Evolutionary conservation across 30 jellyfish, hydroid and myxozoan species (phyloP), one percentile per base, ranked within the genome.

Genomic region (Hydractinia symbiolongicarpus): DNA sequence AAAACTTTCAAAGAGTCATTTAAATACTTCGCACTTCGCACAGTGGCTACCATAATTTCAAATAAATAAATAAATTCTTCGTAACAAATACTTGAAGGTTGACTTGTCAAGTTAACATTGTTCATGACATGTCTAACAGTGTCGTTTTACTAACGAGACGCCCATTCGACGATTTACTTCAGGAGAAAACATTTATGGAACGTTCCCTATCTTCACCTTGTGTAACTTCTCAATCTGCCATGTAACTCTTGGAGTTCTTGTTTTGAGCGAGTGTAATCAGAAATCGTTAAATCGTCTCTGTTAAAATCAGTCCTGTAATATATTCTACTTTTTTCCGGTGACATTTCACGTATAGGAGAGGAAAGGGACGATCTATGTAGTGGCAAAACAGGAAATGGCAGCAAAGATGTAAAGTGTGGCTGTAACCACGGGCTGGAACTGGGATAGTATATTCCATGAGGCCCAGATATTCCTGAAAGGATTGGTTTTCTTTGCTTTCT

Each of bases 401-500:
- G 74, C 74, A 64, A 44, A n/a, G 74, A 64, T 6, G 74, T 64
- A 64, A n/a, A 64, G 74, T 64, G 74, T 64, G 81, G 50, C 30
- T 77, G 85, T 8, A 54, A 44, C 85, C 85, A 77, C 0, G 85
- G 79, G 60, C 76, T 15, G 30, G 9, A 10, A 54, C 53, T 55
- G 30, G 11, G 74, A 53, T 77, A 55, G 30, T 77, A 21, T 5
- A 55, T 44, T 6, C 80, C 58, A 77, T 77, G 79, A 54, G 74
- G 61, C 1, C 53, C 55, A 19, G 79, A 54, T 20, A 44, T 16
- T 8, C 74, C 79, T 49, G 75, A 15, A 17, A 77, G 15, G 20
- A 77, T 6, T 8, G 85, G 85, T 54, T 77, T 61, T 52, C 80
- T 53, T 66, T 52, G 80, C 60, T 77, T 77, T 77, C 85, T 77